Conservation (phyloP, 2,888 invertebrate genomes). For the Anoncus sp. region DNA sequence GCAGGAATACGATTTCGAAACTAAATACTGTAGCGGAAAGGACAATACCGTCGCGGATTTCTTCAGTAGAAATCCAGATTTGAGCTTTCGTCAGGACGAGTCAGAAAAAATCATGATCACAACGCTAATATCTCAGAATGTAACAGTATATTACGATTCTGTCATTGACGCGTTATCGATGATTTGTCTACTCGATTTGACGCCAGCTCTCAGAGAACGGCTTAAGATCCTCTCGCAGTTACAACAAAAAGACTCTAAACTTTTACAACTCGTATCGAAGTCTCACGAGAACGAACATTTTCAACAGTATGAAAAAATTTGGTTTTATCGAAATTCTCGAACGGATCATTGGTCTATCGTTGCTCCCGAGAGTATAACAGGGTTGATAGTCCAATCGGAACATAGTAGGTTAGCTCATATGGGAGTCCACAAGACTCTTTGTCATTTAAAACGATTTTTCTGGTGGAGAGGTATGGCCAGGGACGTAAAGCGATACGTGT, state of each 20-base stretch:
- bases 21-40: conserved; percentile 62
- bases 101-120: too few relatives aligned
- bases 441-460: conserved; percentile 30
- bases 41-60: too few relatives aligned
- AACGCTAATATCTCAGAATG: too few relatives aligned
- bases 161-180: too few relatives aligned
- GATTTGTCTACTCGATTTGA: too few relatives aligned
- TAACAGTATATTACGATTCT: too few relatives aligned
- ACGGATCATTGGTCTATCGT: not conserved
- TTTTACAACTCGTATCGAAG: too few relatives aligned
- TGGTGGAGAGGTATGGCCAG: conserved; percentile 11
- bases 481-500: conserved; percentile 1
- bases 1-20: conserved; percentile 68
- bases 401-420: conserved; percentile 44
- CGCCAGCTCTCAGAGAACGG: too few relatives aligned
- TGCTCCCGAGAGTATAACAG: not conserved
- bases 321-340: conserved; percentile 12
- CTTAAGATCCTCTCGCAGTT: too few relatives aligned
- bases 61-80: conserved; percentile 69
- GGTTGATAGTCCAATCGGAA: not conserved
- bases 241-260: too few relatives aligned
- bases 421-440: conserved; percentile 41
- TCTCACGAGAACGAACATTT: conserved; percentile 12
- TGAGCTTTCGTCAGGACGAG: too few relatives aligned
- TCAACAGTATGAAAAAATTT: conserved; percentile 37